Evolutionary conservation across 2,888 invertebrate genomes (phyloP).

Genomic region (Macrophya alboannulata): DNA sequence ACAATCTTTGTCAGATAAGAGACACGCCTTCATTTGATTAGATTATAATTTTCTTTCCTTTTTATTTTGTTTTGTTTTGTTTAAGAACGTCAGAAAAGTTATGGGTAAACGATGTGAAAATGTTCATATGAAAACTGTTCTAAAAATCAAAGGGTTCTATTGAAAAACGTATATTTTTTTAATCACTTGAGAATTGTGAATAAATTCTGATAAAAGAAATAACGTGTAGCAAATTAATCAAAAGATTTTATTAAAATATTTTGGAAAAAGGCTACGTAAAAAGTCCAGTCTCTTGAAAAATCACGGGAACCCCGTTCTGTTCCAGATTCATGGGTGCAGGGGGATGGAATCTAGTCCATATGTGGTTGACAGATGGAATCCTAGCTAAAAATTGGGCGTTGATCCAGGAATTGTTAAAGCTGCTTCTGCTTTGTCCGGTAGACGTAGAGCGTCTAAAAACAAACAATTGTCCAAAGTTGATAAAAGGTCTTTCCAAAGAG

Average conservation of each 20-base stretch:
- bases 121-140: background rate
- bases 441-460: constrained; percentile 94
- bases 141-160: background rate
- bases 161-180: background rate
- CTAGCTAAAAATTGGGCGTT: constrained; percentile 93
- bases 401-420: constrained; percentile 92
- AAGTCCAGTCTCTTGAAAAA: background rate
- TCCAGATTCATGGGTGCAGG: constrained; percentile 92
- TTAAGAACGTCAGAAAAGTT: background rate
- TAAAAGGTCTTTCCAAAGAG: constrained; percentile 93
- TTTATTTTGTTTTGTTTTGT: background rate
- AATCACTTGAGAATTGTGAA: background rate
- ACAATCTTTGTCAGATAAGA: background rate
- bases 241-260: background rate
- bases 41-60: background rate
- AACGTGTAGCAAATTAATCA: background rate
- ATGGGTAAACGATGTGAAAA: background rate
- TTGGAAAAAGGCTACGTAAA: background rate
- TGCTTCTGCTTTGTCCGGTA: constrained; percentile 93
- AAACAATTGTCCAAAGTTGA: constrained; percentile 95
- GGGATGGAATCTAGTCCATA: constrained; percentile 95
- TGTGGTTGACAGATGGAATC: constrained; percentile 95
- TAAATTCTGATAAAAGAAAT: background rate
- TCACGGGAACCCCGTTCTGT: constrained; percentile 62
- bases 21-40: background rate